phyloP scores from a whole-genome alignment of 2,888 invertebrate species.

The Drepana falcataria region DNA sequence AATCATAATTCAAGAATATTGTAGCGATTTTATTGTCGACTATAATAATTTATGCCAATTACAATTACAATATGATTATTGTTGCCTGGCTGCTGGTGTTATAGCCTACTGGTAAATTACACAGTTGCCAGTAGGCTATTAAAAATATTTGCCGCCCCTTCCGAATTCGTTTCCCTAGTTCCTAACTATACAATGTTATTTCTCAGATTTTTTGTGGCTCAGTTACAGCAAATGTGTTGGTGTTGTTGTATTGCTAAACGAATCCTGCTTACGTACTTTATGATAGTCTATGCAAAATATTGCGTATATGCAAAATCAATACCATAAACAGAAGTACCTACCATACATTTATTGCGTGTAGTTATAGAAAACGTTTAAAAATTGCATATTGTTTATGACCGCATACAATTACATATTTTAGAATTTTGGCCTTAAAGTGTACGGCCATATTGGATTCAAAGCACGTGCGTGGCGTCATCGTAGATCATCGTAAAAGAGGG shows the following conservation, averaged over 20 bases:
- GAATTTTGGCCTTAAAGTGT: background rate
- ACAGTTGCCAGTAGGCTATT: no score
- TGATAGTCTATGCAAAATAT: background rate
- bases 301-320: background rate
- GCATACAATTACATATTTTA: background rate
- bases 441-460: background rate
- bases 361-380: background rate
- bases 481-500: constrained; percentile 3
- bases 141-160: no score
- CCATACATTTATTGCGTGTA: background rate
- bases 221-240: no score
- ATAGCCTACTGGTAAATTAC: no score
- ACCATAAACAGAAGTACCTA: background rate
- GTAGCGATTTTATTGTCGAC: no score
- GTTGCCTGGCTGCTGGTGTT: no score
- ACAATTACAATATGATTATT: no score
- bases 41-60: no score
- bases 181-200: no score
- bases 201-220: no score
- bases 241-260: background rate
- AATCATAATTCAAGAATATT: no score
- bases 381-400: background rate
- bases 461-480: background rate
- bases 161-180: no score
- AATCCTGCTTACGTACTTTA: background rate